phyloP scores from a whole-genome alignment of 2,797 vertebrate species.

The Phyllotis vaccarum region DNA sequence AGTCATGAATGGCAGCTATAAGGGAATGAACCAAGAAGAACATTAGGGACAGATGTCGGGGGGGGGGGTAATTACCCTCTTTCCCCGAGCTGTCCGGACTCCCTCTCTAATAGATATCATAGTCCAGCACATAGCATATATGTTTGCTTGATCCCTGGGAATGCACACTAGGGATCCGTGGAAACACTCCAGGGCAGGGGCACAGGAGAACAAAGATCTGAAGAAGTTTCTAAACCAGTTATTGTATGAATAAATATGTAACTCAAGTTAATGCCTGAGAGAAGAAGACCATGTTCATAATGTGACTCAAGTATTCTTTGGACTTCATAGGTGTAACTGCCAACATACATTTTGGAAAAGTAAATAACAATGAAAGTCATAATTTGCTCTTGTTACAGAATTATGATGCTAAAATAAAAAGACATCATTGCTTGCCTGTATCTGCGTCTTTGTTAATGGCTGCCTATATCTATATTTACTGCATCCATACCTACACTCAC shows the following conservation, averaged over 20 bases:
- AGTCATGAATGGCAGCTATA: background rate
- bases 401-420: background rate
- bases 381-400: background rate
- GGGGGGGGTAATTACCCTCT: background rate
- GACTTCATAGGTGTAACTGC: background rate
- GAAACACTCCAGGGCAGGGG: background rate
- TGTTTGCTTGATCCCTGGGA: background rate
- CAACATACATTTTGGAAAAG: slow-evolving; percentile 33
- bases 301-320: background rate
- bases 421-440: background rate
- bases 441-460: background rate
- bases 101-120: background rate
- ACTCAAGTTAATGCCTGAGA: background rate
- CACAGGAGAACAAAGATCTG: background rate
- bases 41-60: background rate
- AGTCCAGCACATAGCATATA: background rate
- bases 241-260: background rate
- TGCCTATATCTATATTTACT: background rate
- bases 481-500: background rate
- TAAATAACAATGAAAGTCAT: slow-evolving; percentile 43
- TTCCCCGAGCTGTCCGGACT: background rate
- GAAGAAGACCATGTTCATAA: slow-evolving; percentile 11
- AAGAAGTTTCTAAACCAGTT: background rate
- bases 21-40: background rate
- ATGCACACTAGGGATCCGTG: background rate